These are phyloP conservation scores for Galeopsomyia nigrocyanea DNA, from an alignment of 2,888 invertebrate genomes.

Conservation along the genomic window DNA sequence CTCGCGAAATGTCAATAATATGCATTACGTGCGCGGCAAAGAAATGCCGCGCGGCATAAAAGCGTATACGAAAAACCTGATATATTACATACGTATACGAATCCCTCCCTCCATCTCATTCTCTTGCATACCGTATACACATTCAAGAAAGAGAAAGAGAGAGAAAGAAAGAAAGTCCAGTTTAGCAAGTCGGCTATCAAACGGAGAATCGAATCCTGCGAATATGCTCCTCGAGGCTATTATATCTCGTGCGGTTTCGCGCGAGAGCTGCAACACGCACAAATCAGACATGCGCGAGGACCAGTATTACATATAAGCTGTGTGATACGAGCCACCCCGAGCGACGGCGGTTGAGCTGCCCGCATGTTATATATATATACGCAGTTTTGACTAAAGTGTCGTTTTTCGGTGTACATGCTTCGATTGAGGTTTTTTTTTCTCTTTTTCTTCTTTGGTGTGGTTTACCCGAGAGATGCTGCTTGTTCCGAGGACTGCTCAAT, in stretches of 20 bases:
- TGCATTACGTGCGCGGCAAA: background rate
- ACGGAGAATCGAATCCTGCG: constrained; percentile 19
- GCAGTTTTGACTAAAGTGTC: background rate
- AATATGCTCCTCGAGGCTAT: background rate
- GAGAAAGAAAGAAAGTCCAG: constrained; percentile 1
- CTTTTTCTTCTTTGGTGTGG: too few species aligned
- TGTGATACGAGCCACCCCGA: constrained; percentile 8
- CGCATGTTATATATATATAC: constrained; percentile 8
- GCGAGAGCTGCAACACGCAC: background rate
- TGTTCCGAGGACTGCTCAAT: too few species aligned
- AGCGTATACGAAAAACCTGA: background rate
- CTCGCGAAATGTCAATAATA: too few species aligned
- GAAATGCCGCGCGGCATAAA: background rate
- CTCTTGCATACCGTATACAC: too few species aligned
- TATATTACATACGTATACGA: background rate
- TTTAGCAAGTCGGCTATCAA: constrained; percentile 27
- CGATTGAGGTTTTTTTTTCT: constrained; percentile 1
- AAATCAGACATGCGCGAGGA: too few species aligned
- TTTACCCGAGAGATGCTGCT: too few species aligned
- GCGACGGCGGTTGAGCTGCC: constrained; percentile 22
- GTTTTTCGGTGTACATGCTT: background rate
- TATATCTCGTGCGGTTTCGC: constrained; percentile 18
- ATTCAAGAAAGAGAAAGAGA: too few species aligned
- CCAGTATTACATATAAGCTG: background rate
- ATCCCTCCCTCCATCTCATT: background rate